Conservation (phyloP, 2,888 invertebrate genomes). For the Sesia apiformis region DNA sequence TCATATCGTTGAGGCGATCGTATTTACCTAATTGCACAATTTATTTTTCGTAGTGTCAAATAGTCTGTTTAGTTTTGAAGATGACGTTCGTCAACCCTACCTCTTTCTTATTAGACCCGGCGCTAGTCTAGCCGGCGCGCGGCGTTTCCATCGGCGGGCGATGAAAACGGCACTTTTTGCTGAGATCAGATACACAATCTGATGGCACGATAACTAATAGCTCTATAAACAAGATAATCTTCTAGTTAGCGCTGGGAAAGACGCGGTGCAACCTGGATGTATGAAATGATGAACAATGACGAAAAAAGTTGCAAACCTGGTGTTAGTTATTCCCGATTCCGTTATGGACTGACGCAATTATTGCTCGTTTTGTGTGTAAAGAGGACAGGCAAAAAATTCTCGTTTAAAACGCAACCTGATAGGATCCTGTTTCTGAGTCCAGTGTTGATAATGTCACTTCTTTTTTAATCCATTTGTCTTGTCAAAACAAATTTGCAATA, state of each 20-base stretch:
- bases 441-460: not conserved
- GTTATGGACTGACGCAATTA: not conserved
- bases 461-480: too few relatives aligned
- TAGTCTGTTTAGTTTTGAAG: too few relatives aligned
- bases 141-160: conserved; percentile 21
- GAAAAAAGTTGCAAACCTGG: not conserved
- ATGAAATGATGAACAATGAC: not conserved
- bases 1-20: too few relatives aligned
- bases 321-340: not conserved
- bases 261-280: not conserved
- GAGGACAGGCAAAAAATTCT: not conserved
- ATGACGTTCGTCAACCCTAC: not conserved
- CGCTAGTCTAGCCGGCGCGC: conserved; percentile 12
- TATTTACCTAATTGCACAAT: too few relatives aligned
- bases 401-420: not conserved
- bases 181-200: conserved; percentile 51
- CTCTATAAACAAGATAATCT: conserved; percentile 68
- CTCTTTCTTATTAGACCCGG: not conserved
- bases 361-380: not conserved
- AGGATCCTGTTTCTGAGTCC: not conserved
- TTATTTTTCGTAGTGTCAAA: too few relatives aligned
- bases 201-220: conserved; percentile 61
- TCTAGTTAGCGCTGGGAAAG: conserved; percentile 49
- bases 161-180: conserved; percentile 64
- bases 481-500: too few relatives aligned